phyloP scores from a whole-genome alignment of 2,797 vertebrate genomes.

The Forpus xanthops region DNA sequence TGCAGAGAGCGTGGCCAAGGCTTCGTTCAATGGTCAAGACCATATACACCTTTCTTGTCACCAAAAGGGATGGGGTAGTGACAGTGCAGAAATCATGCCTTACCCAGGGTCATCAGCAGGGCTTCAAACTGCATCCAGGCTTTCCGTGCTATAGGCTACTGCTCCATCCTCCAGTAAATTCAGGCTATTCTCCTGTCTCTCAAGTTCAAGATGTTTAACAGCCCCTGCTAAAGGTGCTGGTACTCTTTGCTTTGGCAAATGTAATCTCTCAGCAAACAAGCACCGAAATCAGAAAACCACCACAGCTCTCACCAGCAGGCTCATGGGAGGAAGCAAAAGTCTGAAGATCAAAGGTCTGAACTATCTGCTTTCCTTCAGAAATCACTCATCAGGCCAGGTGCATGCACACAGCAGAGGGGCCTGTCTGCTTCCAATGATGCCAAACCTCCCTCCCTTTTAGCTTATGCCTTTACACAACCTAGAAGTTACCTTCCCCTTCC shows the following conservation, averaged over 20 bases:
- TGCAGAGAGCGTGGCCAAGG: background rate
- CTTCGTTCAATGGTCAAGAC: background rate
- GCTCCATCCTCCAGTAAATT: background rate
- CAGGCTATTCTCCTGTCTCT: background rate
- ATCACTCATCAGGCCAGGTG: background rate
- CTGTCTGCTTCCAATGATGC: fast-evolving
- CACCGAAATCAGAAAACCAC: background rate
- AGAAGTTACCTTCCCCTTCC: background rate
- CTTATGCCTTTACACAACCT: background rate
- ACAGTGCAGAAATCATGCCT: background rate
- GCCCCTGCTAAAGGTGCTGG: background rate
- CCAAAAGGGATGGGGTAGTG: background rate
- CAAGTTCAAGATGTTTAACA: background rate
- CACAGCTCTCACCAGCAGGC: background rate
- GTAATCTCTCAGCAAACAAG: background rate
- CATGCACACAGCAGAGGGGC: background rate
- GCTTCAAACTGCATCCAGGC: background rate
- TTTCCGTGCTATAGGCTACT: background rate
- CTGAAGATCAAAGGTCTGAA: constrained; percentile 29
- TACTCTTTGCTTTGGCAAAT: background rate
- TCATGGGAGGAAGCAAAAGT: background rate
- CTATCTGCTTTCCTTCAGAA: background rate
- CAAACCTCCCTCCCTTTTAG: background rate
- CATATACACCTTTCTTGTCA: background rate
- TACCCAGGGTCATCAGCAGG: background rate